Percentiles rank a stretch among this genome's conserved stretches.
Evolutionary conservation across 2,113 vertebrate species (phyloP).

Genomic region (Syngnathus typhle): DNA sequence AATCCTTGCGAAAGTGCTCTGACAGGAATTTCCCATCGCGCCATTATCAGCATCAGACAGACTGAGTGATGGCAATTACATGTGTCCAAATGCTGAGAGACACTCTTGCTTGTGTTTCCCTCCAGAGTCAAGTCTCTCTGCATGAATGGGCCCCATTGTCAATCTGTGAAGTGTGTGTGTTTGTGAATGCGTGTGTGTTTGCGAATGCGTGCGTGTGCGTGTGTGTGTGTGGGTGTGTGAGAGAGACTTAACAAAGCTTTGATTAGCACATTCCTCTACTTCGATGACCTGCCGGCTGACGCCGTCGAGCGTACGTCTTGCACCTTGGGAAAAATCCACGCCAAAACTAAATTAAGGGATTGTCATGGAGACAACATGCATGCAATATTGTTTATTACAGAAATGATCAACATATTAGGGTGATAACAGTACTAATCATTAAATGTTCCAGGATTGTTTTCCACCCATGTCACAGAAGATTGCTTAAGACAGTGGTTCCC

Average conservation of each 20-base stretch:
- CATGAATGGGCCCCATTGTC: slow-evolving; percentile 11
- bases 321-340: neutral
- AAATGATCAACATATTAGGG: neutral
- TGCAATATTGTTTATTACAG: neutral
- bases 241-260: neutral
- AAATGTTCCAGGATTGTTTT: neutral
- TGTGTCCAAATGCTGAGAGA: slow-evolving; percentile 28
- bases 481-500: neutral
- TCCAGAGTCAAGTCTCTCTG: neutral
- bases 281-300: neutral
- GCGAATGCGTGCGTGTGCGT: neutral
- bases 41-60: slow-evolving; percentile 13
- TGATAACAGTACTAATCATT: neutral
- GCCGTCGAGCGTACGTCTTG: neutral
- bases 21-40: slow-evolving; percentile 14
- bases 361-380: neutral
- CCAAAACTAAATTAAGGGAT: neutral
- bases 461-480: neutral
- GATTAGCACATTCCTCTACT: slow-evolving; percentile 5
- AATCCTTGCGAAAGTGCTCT: slow-evolving; percentile 6
- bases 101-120: slow-evolving; percentile 43
- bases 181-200: neutral
- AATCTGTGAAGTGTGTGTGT: neutral
- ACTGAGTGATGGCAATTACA: slow-evolving; percentile 12
- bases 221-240: neutral